Base-by-base conservation (phyloP, 2,797 vertebrate species). In the Alosa sapidissima region DNA sequence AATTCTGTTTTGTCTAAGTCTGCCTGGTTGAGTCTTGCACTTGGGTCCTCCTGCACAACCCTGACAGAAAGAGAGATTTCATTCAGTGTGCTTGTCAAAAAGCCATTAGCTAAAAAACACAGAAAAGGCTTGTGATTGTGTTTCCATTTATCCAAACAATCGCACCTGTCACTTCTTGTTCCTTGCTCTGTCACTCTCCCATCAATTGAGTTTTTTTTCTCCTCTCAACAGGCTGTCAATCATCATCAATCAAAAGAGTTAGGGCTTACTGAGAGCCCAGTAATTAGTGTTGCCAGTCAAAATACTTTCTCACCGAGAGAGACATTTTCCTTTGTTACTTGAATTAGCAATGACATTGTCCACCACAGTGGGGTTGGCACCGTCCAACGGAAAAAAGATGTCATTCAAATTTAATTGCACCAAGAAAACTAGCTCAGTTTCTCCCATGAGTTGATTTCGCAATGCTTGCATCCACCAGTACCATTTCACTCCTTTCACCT, bases 241-340 rank as follows among this genome's bases (percentile, higher is more conserved):
- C 65, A 62, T 51, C 28, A 51, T 84, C 62, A 28, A 36, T 84
- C 60, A 51, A 48, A 75, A 49, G 60, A 51, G 49, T 84, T 16
- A 48, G 55, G 51, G 16, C 36, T 19, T 45, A 47, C 72, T 21
- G 72, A 16, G 72, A 47, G 41, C 16, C 9, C 36, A 47, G 72
- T 78, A 78, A 78, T 78, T 78, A 78, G 72, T 78, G 72, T 78
- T 78, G 72, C 41, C 72, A 78, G 72, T 47, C 36, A 78, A 55
- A 60, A 55, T 60, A 58, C 41, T 10, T 84, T 72, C 65, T 14
- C 8, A 36, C 65, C 1, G 65, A 72, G 65, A 72, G 41, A 78
- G 72, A 78, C 72, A 78, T 78, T 78, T 21, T 78, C 41, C 41
- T 45, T 78, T 78, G 72, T 78, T 47, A 6, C 72, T 47, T 78